Percentiles rank a stretch among this genome's conserved stretches.
These are phyloP conservation scores for Nomada fabriciana DNA, from an alignment of 2,888 invertebrate genomes.

Conservation along the genomic window DNA sequence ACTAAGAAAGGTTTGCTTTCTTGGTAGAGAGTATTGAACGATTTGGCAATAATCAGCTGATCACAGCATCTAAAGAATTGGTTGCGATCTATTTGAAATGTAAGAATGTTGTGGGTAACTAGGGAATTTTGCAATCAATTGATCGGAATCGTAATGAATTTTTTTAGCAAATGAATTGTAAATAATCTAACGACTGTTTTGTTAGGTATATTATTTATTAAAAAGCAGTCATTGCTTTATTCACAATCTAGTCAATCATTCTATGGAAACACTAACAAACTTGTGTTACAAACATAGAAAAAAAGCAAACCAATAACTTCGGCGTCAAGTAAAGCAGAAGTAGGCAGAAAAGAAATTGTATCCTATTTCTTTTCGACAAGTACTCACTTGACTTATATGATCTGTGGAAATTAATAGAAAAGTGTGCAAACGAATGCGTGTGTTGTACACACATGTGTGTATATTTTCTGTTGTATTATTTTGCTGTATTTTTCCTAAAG, in stretches of 20 bases:
- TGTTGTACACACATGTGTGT: slow-evolving; percentile 48
- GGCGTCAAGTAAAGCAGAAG: slow-evolving; percentile 11
- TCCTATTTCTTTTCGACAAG: slow-evolving; percentile 32
- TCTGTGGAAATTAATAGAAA: slow-evolving; percentile 29
- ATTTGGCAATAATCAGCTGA: slow-evolving; percentile 8
- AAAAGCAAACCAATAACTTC: slow-evolving; percentile 16
- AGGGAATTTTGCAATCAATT: slow-evolving; percentile 13
- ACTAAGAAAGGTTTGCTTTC: slow-evolving; percentile 22
- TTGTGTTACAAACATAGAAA: slow-evolving; percentile 5
- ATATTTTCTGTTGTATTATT: slow-evolving; percentile 56
- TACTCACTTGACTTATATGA: slow-evolving; percentile 29
- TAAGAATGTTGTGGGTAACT: background rate
- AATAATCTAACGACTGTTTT: slow-evolving; percentile 27
- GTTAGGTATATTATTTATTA: slow-evolving; percentile 1
- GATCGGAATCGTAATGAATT: slow-evolving; percentile 15
- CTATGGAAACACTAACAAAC: slow-evolving; percentile 4
- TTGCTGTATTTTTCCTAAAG: slow-evolving; percentile 57
- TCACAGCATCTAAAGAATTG: no score
- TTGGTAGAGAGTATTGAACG: slow-evolving; percentile 29
- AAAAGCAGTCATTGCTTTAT: slow-evolving; percentile 33
- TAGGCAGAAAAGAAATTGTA: slow-evolving; percentile 16
- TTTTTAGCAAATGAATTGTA: slow-evolving; percentile 17
- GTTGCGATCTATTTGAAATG: no score
- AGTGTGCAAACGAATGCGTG: slow-evolving; percentile 52
- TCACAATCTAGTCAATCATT: background rate